A percentile compares a stretch with the other conserved stretches of the same genome.
Evolutionary conservation across 2,888 invertebrate species (phyloP).

Genomic region (Agriotes lineatus): DNA sequence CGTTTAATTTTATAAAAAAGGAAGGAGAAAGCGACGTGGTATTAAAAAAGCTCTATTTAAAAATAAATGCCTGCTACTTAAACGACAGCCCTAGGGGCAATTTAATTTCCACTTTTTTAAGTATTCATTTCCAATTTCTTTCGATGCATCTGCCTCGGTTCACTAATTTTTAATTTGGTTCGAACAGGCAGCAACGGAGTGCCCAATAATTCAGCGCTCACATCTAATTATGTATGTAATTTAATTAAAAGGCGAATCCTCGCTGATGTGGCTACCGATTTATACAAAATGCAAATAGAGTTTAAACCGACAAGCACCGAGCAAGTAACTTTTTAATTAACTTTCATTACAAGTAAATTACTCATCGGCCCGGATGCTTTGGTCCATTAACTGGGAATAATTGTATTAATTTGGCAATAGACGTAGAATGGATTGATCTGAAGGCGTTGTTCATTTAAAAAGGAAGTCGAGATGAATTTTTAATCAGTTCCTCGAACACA

Average conservation of each 20-base stretch:
- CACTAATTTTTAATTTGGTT: conserved; percentile 6
- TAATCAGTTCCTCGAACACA: neutral
- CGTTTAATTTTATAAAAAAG: neutral
- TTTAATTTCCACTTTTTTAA: conserved; percentile 16
- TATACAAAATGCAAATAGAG: too few species aligned
- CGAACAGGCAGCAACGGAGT: neutral
- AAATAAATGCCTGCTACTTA: conserved; percentile 10
- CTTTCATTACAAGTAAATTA: too few species aligned
- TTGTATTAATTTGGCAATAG: too few species aligned
- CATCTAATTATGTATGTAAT: neutral
- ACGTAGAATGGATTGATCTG: too few species aligned
- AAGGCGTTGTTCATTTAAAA: too few species aligned
- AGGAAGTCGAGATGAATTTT: neutral
- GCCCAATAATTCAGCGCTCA: neutral
- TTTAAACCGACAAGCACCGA: too few species aligned
- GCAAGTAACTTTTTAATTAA: too few species aligned
- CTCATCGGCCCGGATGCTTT: too few species aligned
- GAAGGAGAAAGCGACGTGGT: neutral
- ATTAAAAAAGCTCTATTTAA: conserved; percentile 1
- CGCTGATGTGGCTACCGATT: too few species aligned
- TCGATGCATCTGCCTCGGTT: conserved; percentile 5
- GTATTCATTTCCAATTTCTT: conserved; percentile 12
- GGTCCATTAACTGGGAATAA: too few species aligned
- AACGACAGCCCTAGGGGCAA: conserved; percentile 9
- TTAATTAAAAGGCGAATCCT: neutral